These are phyloP conservation scores for Spinus olivaceus DNA, from an alignment of 2,797 vertebrate species.

Conservation along the genomic window DNA sequence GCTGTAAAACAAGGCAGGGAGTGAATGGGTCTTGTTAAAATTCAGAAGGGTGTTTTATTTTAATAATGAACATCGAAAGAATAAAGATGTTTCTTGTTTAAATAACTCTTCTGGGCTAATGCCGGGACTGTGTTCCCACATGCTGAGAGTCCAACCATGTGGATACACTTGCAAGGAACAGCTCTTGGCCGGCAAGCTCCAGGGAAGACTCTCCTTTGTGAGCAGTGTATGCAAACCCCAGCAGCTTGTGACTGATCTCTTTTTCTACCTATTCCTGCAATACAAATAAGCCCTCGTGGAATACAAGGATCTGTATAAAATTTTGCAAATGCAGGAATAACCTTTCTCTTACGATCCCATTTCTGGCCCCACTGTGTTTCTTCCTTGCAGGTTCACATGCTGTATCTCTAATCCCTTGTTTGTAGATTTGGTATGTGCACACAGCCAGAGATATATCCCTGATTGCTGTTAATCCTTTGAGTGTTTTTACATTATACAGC, in stretches of 20 bases:
- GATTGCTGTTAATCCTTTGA: slow-evolving; percentile 48
- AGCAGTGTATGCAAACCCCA: background rate
- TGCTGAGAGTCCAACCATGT: background rate
- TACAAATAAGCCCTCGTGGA: background rate
- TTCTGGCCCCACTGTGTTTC: background rate
- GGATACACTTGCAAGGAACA: background rate
- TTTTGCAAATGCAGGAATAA: background rate
- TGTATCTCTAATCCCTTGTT: background rate
- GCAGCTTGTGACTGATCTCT: background rate
- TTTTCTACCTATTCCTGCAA: background rate
- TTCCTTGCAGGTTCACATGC: background rate
- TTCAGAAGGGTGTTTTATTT: background rate
- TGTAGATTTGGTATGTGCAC: background rate
- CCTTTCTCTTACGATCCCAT: background rate
- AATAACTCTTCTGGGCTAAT: background rate
- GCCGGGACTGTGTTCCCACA: background rate
- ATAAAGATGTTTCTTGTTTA: background rate
- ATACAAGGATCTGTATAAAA: background rate
- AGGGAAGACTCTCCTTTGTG: background rate
- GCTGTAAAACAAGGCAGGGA: background rate
- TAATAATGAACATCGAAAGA: background rate
- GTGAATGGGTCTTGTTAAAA: background rate
- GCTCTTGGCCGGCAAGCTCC: background rate
- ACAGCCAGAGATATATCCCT: background rate
- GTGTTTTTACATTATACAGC: slow-evolving; percentile 24